Base-by-base conservation (phyloP, 2,113 vertebrate genomes). In the Agapornis roseicollis region DNA sequence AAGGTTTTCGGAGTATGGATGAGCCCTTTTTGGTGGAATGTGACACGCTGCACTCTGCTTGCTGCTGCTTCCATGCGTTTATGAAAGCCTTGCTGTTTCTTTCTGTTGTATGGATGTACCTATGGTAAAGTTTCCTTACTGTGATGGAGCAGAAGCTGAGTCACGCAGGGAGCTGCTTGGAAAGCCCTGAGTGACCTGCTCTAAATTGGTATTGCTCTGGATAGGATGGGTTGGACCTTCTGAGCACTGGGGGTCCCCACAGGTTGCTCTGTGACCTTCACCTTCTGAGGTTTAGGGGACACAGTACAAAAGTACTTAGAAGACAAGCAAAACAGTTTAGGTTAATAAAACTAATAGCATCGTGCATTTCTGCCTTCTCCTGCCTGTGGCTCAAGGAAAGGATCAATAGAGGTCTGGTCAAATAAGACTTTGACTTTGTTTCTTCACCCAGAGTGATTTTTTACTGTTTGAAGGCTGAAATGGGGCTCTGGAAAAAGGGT, bases 231-330 rank as follows among this genome's bases (percentile, higher is more conserved):
- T 23, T 60, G 71, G 72, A 83, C 3, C 61, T 65, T 64, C 50
- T 31, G 52, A 37, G 20, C 2, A 1, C 15, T 10, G 10, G 18
- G 28, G 41, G 18, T 46, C 35, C 25, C 5, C 1, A 14, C 2
- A 31, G 46, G 12, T 20, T 23, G 25, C 74, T 46, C 47, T 8
- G 7, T 12, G 65, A 27, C n/a, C 76, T 9, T 37, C 31, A 4
- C 18, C 10, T 22, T 31, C 49, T 29, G 60, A 18, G 49, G 15
- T 18, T 1, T 10, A 58, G 80, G 71, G 53, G 24, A 19, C 24
- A 6, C 31, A 13, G 27, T 77, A 31, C 70, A 42, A 27, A 52
- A 61, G 42, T 17, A 20, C 46, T 80, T 79, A 28, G 39, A 71
- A 33, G 24, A 12, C 11, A 76, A 77, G 64, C 6, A 37, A 42